Evolutionary conservation across 1,140 invertebrate genomes (phyloP).

Genomic region (Nephotettix cincticeps): DNA sequence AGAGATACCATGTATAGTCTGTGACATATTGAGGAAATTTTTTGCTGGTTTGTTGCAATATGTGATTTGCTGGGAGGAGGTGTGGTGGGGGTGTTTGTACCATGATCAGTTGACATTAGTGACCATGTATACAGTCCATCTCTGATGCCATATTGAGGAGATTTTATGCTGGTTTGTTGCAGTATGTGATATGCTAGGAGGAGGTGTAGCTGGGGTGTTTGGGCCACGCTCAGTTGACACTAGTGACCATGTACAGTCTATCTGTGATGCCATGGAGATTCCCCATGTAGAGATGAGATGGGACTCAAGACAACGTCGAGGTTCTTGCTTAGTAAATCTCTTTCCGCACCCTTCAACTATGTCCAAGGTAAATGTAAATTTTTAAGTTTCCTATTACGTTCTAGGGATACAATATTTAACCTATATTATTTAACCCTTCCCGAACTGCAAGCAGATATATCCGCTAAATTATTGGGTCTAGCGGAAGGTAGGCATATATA

Average conservation of each 20-base stretch:
- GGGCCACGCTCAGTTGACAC: slow-evolving; percentile 70
- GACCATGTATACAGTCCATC: slow-evolving; percentile 75
- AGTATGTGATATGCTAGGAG: slow-evolving; percentile 60
- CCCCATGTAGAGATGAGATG: slow-evolving; percentile 79
- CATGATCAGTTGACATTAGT: slow-evolving; percentile 63
- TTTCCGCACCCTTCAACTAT: slow-evolving; percentile 76
- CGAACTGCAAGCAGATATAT: too few relatives aligned
- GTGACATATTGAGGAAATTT: too few relatives aligned
- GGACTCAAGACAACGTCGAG: slow-evolving; percentile 58
- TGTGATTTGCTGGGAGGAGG: slow-evolving; percentile 60
- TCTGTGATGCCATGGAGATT: slow-evolving; percentile 85
- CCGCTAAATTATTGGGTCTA: too few relatives aligned
- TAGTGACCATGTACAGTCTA: slow-evolving; percentile 75
- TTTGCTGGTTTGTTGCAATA: too few relatives aligned
- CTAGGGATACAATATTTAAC: too few relatives aligned
- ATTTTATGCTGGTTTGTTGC: slow-evolving; percentile 63
- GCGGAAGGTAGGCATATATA: too few relatives aligned
- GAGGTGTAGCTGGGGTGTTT: slow-evolving; percentile 75
- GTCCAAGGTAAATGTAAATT: slow-evolving; percentile 52
- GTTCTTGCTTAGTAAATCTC: slow-evolving; percentile 73
- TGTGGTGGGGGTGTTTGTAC: slow-evolving; percentile 82
- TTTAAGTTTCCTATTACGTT: too few relatives aligned
- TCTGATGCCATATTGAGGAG: slow-evolving; percentile 82
- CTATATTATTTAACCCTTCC: too few relatives aligned
- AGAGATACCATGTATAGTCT: too few relatives aligned